Evolutionary conservation across 1,140 invertebrate species (phyloP), one percentile per base, ranked within the genome.

Genomic region (Halictus rubicundus): DNA sequence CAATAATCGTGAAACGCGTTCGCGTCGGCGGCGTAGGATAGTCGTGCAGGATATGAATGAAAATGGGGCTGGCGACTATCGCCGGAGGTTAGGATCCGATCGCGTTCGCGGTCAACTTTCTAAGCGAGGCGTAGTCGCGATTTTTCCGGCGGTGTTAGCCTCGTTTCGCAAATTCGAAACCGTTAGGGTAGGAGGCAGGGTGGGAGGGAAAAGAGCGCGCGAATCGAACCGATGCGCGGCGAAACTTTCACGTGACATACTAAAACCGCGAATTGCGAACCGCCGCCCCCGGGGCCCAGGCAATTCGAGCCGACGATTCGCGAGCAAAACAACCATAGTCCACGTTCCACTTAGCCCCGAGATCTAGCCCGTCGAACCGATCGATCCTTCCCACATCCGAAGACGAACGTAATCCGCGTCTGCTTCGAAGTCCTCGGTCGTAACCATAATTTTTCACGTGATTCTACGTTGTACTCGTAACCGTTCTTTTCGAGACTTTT

Each of bases 161-260:
- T 76, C 83, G 75, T 86, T 86, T 82, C 84, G 84, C 63, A 74
- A 74, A 75, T 72, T 75, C 68, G 75, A 79, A 82, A 82, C 84
- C 83, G 84, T 85, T 85, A 85, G 52, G 65, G 46, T 0, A 32
- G 5, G 32, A 32, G 37, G 61, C 7, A 10, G 54, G 5, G 21
- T 19, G 54, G 54, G 21, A n/a, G 54, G 39, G 25, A 42, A 7
- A 25, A 19, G 57, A 21, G 42, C 52, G 77, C 71, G 77, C 59
- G 75, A 64, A 71, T 39, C 79, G 82, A 84, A 78, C 70, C 83
- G 83, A 82, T 76, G 57, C 79, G 61, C 46, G 69, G 54, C 7
- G 78, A 42, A 72, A 75, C 84, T 86, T 86, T 86, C 84, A 86
- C 84, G 75, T 86, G 84, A 76, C 84, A 86, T 54, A 86, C 84